Conservation (phyloP, 2,888 invertebrate genomes). For the Germaria angustata region DNA sequence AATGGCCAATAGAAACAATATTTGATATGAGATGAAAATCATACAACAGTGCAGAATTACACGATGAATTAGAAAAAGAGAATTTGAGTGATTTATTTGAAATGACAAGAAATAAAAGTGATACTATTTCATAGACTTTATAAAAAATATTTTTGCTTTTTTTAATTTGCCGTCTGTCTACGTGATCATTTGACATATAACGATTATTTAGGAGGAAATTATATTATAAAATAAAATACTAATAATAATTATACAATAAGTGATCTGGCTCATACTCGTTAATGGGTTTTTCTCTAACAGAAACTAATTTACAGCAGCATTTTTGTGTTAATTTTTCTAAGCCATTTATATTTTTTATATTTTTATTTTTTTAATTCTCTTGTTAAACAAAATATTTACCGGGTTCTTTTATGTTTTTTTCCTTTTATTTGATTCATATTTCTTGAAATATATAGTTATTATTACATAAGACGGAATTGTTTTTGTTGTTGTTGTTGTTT, state of each 20-base stretch:
- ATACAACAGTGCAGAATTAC: not conserved
- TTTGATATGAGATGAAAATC: not conserved
- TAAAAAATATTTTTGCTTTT: not conserved
- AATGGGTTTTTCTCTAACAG: not conserved
- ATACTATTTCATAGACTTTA: not conserved
- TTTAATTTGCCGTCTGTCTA: not conserved
- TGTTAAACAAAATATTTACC: too few species aligned
- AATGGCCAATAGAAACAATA: not conserved
- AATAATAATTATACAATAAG: not conserved
- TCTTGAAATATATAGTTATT: constrained; percentile 49
- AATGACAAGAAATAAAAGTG: constrained; percentile 18
- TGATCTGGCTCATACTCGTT: not conserved
- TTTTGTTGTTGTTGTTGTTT: too few species aligned
- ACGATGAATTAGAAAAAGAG: not conserved
- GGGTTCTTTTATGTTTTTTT: too few species aligned
- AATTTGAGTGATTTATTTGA: not conserved
- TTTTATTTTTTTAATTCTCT: too few species aligned
- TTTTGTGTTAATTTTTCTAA: constrained; percentile 14
- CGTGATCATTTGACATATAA: constrained; percentile 30
- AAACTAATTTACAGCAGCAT: constrained; percentile 1
- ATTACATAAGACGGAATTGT: constrained; percentile 63
- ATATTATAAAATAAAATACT: not conserved
- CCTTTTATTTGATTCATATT: not conserved
- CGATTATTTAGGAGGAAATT: not conserved
- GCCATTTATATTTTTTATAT: not conserved